These are phyloP conservation scores for Brachypteracias leptosomus DNA, from an alignment of 2,113 vertebrate genomes.

Conservation along the genomic window DNA sequence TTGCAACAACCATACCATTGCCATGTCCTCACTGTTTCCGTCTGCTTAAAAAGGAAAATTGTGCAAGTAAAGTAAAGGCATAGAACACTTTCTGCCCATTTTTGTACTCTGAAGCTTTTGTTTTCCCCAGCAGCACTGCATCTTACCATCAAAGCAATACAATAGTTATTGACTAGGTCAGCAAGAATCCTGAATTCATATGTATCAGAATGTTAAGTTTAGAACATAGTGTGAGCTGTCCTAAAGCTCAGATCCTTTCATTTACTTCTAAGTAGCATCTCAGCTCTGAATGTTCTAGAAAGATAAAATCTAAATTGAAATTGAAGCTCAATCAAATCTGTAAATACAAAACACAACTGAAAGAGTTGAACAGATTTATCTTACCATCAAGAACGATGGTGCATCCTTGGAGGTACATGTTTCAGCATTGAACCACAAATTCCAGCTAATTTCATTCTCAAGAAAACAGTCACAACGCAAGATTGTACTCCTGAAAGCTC, in stretches of 20 bases:
- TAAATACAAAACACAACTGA: background rate
- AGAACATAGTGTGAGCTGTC: background rate
- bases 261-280: background rate
- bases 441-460: no score
- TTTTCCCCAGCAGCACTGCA: background rate
- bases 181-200: background rate
- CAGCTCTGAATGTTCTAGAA: background rate
- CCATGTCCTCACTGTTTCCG: background rate
- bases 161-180: background rate
- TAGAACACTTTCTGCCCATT: background rate
- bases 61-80: background rate
- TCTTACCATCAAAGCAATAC: background rate
- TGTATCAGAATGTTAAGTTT: background rate
- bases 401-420: background rate
- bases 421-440: no score
- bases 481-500: no score
- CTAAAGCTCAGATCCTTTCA: background rate
- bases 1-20: conserved; percentile 35
- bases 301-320: background rate
- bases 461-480: no score
- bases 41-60: background rate
- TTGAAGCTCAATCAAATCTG: background rate
- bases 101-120: background rate
- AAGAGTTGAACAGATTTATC: background rate
- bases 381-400: background rate